Conservation (phyloP, 1,140 invertebrate species). For the Eriocheir sinensis region DNA sequence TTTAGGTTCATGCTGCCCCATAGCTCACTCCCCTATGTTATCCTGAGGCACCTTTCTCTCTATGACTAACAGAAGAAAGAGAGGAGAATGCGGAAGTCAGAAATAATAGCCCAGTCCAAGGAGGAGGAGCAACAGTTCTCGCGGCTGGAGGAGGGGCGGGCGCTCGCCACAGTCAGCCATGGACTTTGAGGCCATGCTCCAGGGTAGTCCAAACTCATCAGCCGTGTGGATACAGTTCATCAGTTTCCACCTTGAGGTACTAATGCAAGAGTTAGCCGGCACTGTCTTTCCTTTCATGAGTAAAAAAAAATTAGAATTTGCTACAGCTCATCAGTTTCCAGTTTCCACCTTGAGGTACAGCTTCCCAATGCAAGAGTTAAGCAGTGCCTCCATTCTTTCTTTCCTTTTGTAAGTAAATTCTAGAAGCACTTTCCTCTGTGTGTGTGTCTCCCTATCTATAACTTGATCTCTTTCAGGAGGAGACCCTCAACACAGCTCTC, state of each 20-base stretch:
- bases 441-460: too few relatives aligned
- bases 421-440: background rate
- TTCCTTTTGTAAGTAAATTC: slow-evolving; percentile 46
- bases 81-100: slow-evolving; percentile 36
- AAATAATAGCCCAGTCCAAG: slow-evolving; percentile 46
- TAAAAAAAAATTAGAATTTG: too few relatives aligned
- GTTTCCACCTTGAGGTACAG: too few relatives aligned
- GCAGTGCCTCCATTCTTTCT: slow-evolving; percentile 70
- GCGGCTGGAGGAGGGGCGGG: slow-evolving; percentile 84
- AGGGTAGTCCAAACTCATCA: slow-evolving; percentile 92
- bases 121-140: slow-evolving; percentile 86
- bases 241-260: slow-evolving; percentile 90
- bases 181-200: slow-evolving; percentile 93
- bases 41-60: background rate
- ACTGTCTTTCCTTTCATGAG: too few relatives aligned
- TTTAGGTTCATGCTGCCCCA: too few relatives aligned
- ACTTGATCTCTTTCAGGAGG: too few relatives aligned
- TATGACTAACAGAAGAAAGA: slow-evolving; percentile 32
- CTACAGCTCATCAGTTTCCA: too few relatives aligned
- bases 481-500: too few relatives aligned
- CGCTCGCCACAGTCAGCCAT: slow-evolving; percentile 89
- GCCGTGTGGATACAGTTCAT: slow-evolving; percentile 96
- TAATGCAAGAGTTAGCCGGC: too few relatives aligned
- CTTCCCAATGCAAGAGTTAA: too few relatives aligned
- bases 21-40: too few relatives aligned